phyloP scores from a whole-genome alignment of 2,888 invertebrate genomes.

The Geophilus truncorum region DNA sequence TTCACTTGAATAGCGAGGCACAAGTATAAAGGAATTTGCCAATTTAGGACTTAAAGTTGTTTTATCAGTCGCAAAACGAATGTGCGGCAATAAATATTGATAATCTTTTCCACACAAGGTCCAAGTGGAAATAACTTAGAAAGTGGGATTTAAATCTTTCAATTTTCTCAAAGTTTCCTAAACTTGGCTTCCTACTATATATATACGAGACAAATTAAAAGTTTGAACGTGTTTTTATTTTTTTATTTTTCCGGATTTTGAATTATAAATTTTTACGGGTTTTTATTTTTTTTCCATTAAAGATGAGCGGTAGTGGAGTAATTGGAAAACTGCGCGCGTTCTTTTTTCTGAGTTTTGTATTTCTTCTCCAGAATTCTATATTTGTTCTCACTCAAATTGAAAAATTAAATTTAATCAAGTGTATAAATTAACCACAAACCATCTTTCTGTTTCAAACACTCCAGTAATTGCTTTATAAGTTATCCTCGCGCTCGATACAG shows the following conservation, averaged over 20 bases:
- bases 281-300: background rate
- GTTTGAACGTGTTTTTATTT: no score
- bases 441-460: background rate
- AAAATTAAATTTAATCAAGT: constrained; percentile 30
- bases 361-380: background rate
- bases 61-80: background rate
- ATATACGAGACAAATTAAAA: no score
- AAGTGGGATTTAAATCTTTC: background rate
- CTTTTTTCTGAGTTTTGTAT: background rate
- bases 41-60: background rate
- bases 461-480: background rate
- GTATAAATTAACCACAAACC: constrained; percentile 23
- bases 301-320: background rate
- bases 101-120: background rate
- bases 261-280: background rate
- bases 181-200: no score
- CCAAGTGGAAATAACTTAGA: background rate
- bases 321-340: background rate
- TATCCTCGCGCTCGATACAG: background rate
- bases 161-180: background rate
- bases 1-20: background rate
- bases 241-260: background rate
- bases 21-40: background rate
- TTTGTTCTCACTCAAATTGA: background rate
- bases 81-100: background rate